Conservation (phyloP, 2,888 invertebrate genomes). For the Hirtodrosophila trivittata region DNA sequence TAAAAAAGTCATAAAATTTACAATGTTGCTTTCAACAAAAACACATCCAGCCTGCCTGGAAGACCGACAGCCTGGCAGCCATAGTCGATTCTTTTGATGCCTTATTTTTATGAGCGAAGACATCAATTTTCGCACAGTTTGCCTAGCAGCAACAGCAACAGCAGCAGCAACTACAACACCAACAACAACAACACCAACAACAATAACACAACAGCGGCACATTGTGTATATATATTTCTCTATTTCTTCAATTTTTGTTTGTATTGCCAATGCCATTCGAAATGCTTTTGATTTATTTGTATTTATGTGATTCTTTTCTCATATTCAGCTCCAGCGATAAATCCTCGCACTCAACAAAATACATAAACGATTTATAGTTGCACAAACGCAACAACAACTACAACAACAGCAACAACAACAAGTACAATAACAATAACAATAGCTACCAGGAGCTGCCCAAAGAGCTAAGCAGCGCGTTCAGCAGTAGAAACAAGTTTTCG, state of each 20-base stretch:
- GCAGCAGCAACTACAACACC: conserved; percentile 10
- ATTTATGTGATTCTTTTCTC: conserved; percentile 75
- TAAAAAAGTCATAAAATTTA: conserved; percentile 79
- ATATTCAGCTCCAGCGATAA: conserved; percentile 72
- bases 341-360: conserved; percentile 78
- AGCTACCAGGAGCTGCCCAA: conserved; percentile 13
- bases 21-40: conserved; percentile 78
- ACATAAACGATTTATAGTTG: conserved; percentile 79
- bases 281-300: conserved; percentile 77
- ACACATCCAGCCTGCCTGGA: conserved; percentile 52
- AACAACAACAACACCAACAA: conserved; percentile 40
- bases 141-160: conserved; percentile 44
- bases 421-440: conserved; percentile 43
- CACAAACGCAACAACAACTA: conserved; percentile 54
- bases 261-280: conserved; percentile 62
- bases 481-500: conserved; percentile 54
- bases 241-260: conserved; percentile 56
- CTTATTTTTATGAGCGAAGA: conserved; percentile 77
- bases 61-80: conserved; percentile 7
- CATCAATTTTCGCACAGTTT: conserved; percentile 75
- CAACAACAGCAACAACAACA: conserved; percentile 49
- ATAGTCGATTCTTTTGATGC: conserved; percentile 60
- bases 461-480: not conserved
- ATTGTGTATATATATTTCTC: conserved; percentile 47
- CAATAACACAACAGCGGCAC: conserved; percentile 9